phyloP scores from a whole-genome alignment of 2,888 invertebrate species.

The Erannis defoliaria region DNA sequence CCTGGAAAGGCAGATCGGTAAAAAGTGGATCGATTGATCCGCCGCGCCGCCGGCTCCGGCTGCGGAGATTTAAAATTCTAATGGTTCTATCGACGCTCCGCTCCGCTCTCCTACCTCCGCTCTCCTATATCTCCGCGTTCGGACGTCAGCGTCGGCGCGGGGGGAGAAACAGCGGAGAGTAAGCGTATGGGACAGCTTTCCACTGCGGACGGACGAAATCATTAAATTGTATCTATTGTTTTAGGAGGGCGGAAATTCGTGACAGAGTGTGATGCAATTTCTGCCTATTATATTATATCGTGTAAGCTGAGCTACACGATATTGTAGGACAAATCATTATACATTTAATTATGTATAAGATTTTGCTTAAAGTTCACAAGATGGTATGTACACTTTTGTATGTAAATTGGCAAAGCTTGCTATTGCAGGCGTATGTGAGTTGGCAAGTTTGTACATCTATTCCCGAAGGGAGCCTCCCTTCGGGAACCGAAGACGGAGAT shows the following conservation, averaged over 20 bases:
- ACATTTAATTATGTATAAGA: too few species aligned
- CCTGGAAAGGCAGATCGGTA: constrained; percentile 21
- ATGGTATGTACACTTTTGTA: too few species aligned
- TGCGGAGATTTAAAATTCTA: constrained; percentile 27
- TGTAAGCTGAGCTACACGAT: too few species aligned
- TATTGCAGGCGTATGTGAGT: too few species aligned
- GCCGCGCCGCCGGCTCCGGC: neutral
- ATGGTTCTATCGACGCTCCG: constrained; percentile 19
- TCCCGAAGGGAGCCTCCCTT: too few species aligned
- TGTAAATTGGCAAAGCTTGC: too few species aligned
- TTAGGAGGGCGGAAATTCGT: too few species aligned
- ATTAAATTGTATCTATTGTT: neutral
- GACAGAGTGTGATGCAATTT: neutral
- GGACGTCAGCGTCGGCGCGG: neutral
- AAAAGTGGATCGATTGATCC: constrained; percentile 22
- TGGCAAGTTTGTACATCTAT: too few species aligned
- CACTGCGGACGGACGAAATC: too few species aligned
- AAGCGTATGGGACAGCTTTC: neutral
- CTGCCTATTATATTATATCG: neutral
- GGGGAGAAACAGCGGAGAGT: neutral
- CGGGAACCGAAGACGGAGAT: too few species aligned
- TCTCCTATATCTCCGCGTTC: constrained; percentile 22
- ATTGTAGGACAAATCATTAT: too few species aligned
- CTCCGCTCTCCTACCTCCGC: neutral
- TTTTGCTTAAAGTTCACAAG: too few species aligned